These are phyloP conservation scores for Rhabdornis inornatus DNA, from an alignment of 2,113 vertebrate genomes.

Conservation along the genomic window DNA sequence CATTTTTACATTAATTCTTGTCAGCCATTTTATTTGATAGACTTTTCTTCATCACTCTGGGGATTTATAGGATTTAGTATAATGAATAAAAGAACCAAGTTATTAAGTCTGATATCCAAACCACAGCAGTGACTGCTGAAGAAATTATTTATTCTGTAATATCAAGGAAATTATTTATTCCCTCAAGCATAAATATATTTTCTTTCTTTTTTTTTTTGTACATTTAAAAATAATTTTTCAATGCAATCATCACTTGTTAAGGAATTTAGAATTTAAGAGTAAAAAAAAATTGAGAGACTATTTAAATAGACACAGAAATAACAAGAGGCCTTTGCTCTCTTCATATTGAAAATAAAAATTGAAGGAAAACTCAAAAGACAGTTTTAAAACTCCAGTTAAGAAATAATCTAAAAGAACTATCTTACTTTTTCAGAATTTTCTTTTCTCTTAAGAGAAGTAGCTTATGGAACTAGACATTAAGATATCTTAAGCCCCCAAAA, in stretches of 20 bases:
- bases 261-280: not conserved
- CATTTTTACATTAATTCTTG: not conserved
- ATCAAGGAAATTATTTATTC: not conserved
- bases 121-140: not conserved
- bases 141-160: not conserved
- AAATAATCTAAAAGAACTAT: not conserved
- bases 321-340: not conserved
- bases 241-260: not conserved
- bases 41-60: not conserved
- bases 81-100: not conserved
- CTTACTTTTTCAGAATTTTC: not conserved
- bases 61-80: constrained; percentile 5
- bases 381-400: not conserved
- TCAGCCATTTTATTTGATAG: not conserved
- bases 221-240: not conserved
- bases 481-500: not conserved
- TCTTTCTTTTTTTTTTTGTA: not conserved
- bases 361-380: not conserved
- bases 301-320: not conserved
- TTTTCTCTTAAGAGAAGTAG: not conserved
- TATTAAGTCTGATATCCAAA: not conserved
- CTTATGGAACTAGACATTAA: not conserved
- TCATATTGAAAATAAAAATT: not conserved
- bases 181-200: not conserved
- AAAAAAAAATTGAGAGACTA: not conserved